phyloP scores from a whole-genome alignment of 2,113 vertebrate genomes.

The Nymphicus hollandicus region DNA sequence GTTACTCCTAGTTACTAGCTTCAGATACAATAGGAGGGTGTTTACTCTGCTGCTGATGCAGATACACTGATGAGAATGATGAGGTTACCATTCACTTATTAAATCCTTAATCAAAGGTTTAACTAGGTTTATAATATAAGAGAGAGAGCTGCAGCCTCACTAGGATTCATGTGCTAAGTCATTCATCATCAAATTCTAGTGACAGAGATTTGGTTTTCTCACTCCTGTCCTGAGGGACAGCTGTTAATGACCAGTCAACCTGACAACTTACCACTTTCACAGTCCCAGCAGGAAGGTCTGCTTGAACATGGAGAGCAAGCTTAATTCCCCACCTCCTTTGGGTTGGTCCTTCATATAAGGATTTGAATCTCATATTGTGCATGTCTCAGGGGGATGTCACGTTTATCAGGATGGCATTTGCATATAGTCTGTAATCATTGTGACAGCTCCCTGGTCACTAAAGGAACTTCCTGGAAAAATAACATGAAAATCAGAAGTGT shows the following conservation, averaged over 20 bases:
- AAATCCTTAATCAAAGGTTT: background rate
- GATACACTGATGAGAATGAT: background rate
- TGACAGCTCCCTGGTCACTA: background rate
- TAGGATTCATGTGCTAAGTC: background rate
- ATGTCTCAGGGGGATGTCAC: background rate
- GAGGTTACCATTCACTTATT: background rate
- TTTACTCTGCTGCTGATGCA: background rate
- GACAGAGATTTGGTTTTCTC: background rate
- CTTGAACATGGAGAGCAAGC: background rate
- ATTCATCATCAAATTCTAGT: background rate
- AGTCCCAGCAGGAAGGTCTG: background rate
- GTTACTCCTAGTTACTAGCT: background rate
- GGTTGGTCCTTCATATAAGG: background rate
- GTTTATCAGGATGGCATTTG: background rate
- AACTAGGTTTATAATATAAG: background rate
- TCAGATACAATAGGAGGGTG: background rate
- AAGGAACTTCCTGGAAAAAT: background rate
- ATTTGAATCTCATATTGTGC: background rate
- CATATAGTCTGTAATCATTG: background rate
- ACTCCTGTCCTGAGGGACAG: background rate
- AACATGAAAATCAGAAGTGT: background rate
- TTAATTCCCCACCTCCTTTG: background rate
- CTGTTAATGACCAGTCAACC: background rate
- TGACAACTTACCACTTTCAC: rapidly evolving
- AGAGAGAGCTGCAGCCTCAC: background rate